phyloP scores from a whole-genome alignment of 2,797 vertebrate genomes.

The Loris lydekkerianus region DNA sequence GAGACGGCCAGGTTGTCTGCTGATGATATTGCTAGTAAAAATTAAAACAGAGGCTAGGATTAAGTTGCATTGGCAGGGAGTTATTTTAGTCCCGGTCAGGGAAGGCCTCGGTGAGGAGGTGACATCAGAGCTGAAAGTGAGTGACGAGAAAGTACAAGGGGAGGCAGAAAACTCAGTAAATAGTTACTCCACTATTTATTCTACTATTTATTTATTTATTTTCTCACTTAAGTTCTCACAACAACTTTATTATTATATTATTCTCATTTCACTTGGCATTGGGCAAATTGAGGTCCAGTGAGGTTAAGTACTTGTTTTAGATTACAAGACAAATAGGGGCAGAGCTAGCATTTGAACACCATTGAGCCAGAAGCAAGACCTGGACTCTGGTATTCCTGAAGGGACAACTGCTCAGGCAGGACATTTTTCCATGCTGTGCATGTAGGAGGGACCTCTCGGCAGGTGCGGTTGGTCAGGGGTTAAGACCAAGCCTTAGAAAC shows the following conservation, averaged over 20 bases:
- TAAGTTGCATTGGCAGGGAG: background rate
- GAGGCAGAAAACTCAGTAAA: background rate
- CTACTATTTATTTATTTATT: background rate
- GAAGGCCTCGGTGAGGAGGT: background rate
- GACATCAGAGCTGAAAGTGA: background rate
- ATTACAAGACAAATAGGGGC: background rate
- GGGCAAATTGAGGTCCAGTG: background rate
- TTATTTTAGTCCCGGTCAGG: background rate
- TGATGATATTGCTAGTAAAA: background rate
- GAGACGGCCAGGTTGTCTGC: background rate
- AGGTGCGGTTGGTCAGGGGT: background rate
- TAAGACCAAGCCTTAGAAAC: background rate
- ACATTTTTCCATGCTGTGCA: background rate
- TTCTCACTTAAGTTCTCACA: background rate
- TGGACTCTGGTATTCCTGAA: background rate
- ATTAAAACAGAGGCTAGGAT: background rate
- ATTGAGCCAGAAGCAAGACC: background rate
- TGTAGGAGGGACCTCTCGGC: background rate
- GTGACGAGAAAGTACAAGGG: background rate
- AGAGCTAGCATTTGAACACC: background rate
- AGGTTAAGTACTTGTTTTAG: background rate
- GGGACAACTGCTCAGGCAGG: background rate
- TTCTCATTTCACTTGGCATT: background rate
- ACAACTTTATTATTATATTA: background rate
- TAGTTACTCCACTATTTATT: too few species aligned